Percentiles rank a stretch among this genome's conserved stretches.
Conservation (phyloP, 1,140 invertebrate species). For the Drosophila ercepeae region DNA sequence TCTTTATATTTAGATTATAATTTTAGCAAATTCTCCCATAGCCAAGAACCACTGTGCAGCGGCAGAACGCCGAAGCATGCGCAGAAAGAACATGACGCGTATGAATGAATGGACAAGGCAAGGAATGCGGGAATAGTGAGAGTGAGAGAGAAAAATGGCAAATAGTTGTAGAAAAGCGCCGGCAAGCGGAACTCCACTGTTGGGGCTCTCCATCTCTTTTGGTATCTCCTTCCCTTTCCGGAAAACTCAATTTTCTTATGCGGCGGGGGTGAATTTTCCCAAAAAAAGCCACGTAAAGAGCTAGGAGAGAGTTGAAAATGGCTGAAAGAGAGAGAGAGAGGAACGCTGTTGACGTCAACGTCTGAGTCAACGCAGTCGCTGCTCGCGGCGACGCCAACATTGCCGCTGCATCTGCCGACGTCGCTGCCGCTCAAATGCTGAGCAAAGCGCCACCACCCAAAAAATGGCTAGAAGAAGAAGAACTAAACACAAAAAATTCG, state of each 20-base stretch:
- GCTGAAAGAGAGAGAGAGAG: slow-evolving; percentile 33
- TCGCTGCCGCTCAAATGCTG: neutral
- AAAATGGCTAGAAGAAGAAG: slow-evolving; percentile 41
- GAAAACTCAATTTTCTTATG: slow-evolving; percentile 51
- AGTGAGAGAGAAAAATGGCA: slow-evolving; percentile 26
- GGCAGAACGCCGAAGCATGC: slow-evolving; percentile 18
- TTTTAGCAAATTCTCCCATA: neutral
- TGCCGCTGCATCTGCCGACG: slow-evolving; percentile 17
- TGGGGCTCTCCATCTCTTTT: slow-evolving; percentile 13
- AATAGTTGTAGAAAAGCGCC: slow-evolving; percentile 72
- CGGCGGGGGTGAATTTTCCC: slow-evolving; percentile 63
- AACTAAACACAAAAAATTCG: slow-evolving; percentile 44
- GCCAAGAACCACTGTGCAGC: neutral
- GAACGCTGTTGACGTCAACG: slow-evolving; percentile 49
- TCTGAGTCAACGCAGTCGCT: slow-evolving; percentile 56
- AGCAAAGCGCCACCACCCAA: slow-evolving; percentile 70
- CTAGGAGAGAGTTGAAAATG: slow-evolving; percentile 15
- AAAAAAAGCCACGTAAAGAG: slow-evolving; percentile 21
- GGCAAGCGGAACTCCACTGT: slow-evolving; percentile 47
- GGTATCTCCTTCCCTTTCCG: slow-evolving; percentile 30
- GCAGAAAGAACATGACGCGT: slow-evolving; percentile 35
- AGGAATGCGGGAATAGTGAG: slow-evolving; percentile 27
- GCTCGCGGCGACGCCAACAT: neutral
- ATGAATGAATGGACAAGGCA: slow-evolving; percentile 64
- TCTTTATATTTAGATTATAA: no score